Percentiles rank a stretch among this genome's conserved stretches.
Conservation (phyloP, 2,797 vertebrate species). For the Balearica regulorum region DNA sequence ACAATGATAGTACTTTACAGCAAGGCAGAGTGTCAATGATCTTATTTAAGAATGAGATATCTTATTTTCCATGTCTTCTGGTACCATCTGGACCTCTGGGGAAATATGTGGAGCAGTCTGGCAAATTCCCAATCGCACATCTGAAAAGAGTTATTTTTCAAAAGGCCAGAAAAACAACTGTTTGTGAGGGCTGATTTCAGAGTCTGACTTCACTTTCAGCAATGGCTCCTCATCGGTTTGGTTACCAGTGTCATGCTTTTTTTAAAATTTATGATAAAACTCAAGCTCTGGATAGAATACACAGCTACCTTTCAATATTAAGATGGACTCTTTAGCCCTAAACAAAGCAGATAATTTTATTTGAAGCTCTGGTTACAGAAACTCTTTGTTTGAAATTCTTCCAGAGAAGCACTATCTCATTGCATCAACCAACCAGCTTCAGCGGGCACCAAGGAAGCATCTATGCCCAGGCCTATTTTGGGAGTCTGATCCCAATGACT, state of each 20-base stretch:
- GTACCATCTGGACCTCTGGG: slow-evolving; percentile 55
- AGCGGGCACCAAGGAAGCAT: neutral
- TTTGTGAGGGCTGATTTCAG: slow-evolving; percentile 53
- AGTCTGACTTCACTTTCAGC: slow-evolving; percentile 57
- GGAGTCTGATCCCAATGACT: neutral
- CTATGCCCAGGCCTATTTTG: neutral
- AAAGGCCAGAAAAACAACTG: slow-evolving; percentile 39
- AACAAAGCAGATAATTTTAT: slow-evolving; percentile 47
- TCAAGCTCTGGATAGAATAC: slow-evolving; percentile 21
- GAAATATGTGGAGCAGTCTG: slow-evolving; percentile 23
- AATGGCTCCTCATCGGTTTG: neutral
- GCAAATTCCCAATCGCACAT: slow-evolving; percentile 10
- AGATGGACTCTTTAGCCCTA: neutral
- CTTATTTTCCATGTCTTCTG: slow-evolving; percentile 50
- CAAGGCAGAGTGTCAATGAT: neutral
- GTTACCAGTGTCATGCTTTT: neutral
- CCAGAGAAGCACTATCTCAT: slow-evolving; percentile 26
- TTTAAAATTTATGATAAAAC: neutral
- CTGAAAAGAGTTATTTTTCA: slow-evolving; percentile 52
- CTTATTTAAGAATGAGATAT: slow-evolving; percentile 32
- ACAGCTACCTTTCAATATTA: slow-evolving; percentile 32
- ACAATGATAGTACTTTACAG: neutral
- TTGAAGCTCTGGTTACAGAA: slow-evolving; percentile 4
- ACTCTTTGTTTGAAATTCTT: slow-evolving; percentile 30
- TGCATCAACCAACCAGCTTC: neutral